Percentiles rank a stretch among this genome's conserved stretches.
Evolutionary conservation across 2,113 vertebrate species (phyloP).

Genomic region (Neolamprologus tretocephalus): DNA sequence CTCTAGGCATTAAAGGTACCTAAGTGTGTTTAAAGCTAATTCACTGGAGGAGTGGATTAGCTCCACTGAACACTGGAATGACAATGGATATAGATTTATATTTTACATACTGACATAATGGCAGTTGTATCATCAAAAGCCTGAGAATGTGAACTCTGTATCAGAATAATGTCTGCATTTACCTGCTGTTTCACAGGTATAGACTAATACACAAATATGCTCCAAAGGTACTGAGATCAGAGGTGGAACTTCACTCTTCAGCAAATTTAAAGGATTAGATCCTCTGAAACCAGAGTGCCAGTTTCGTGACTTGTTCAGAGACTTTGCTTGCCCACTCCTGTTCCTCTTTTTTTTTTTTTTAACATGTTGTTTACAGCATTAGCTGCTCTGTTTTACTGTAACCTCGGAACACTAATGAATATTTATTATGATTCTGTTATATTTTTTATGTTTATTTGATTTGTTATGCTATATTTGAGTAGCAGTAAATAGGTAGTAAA

Average conservation of each 20-base stretch:
- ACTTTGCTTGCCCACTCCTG: not conserved
- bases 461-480: constrained; percentile 16
- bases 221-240: not conserved
- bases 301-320: not conserved
- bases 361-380: constrained; percentile 50
- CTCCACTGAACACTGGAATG: constrained; percentile 50
- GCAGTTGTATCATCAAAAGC: not conserved
- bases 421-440: constrained; percentile 49
- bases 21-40: not conserved
- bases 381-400: constrained; percentile 36
- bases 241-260: not conserved
- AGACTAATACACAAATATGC: not conserved
- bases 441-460: not conserved
- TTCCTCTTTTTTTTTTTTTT: constrained; percentile 12
- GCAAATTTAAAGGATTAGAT: not conserved
- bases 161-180: not conserved
- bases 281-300: not conserved
- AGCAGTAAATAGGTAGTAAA: not conserved
- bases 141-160: not conserved
- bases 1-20: constrained; percentile 33
- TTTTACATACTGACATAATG: not conserved
- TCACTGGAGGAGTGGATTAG: not conserved
- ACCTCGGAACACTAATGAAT: constrained; percentile 58
- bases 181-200: not conserved
- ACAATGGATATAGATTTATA: not conserved